Conservation (phyloP, 2,888 invertebrate species). For the Euclidia mi region DNA sequence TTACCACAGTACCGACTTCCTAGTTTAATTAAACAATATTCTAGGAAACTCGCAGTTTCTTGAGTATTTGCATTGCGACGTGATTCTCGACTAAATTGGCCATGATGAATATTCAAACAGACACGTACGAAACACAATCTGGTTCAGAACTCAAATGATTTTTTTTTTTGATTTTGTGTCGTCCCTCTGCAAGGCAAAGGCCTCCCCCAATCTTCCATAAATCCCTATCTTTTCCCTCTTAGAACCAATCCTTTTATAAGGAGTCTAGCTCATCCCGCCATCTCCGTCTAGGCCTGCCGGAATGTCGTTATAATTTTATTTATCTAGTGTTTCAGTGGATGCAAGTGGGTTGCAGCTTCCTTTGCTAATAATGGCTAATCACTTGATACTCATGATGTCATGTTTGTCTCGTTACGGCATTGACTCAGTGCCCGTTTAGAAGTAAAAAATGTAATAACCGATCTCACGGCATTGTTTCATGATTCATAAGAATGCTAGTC, state of each 20-base stretch:
- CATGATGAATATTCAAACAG: conserved; percentile 4
- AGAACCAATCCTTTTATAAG: too few relatives aligned
- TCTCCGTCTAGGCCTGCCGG: too few relatives aligned
- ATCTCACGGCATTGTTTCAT: conserved; percentile 39
- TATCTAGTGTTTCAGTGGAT: conserved; percentile 8
- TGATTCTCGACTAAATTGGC: conserved; percentile 26
- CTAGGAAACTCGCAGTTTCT: background rate
- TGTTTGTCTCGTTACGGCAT: conserved; percentile 49
- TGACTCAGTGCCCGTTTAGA: conserved; percentile 54
- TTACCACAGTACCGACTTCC: background rate
- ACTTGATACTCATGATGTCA: conserved; percentile 61
- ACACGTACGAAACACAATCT: conserved; percentile 35
- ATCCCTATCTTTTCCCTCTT: too few relatives aligned
- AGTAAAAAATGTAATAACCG: conserved; percentile 41
- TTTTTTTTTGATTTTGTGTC: too few relatives aligned
- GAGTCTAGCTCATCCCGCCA: too few relatives aligned
- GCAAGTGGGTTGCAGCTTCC: conserved; percentile 30
- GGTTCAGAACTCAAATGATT: conserved; percentile 19
- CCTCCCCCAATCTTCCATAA: too few relatives aligned
- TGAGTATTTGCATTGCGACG: conserved; percentile 30
- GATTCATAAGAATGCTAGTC: conserved; percentile 37
- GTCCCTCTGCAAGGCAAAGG: too few relatives aligned
- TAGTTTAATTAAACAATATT: background rate
- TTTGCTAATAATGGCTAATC: conserved; percentile 11
- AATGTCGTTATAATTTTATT: too few relatives aligned